phyloP scores from a whole-genome alignment of 2,113 vertebrate species.

The Eublepharis macularius region DNA sequence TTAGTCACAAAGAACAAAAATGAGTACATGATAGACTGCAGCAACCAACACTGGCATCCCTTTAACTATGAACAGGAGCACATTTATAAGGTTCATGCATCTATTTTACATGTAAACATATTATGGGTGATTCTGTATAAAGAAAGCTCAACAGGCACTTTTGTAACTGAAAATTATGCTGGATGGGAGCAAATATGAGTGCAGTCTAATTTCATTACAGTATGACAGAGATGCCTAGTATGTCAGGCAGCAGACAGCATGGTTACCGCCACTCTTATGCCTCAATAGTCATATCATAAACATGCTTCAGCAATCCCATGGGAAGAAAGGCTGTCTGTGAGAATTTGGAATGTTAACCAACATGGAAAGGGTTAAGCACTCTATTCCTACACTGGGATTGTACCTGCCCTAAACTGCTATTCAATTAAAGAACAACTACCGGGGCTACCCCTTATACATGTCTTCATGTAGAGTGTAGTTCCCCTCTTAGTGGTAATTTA shows the following conservation, averaged over 20 bases:
- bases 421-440: not conserved
- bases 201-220: too few species aligned
- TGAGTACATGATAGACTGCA: too few species aligned
- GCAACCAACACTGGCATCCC: too few species aligned
- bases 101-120: too few species aligned
- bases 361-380: too few species aligned
- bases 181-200: not conserved
- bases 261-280: too few species aligned
- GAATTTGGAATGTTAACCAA: too few species aligned
- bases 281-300: not conserved
- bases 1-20: too few species aligned
- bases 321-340: not conserved
- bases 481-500: not conserved
- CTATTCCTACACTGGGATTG: not conserved
- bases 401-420: not conserved
- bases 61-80: too few species aligned
- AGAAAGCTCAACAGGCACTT: not conserved
- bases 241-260: too few species aligned
- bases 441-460: not conserved
- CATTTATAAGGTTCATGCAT: too few species aligned
- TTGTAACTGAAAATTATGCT: not conserved
- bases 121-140: not conserved
- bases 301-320: not conserved
- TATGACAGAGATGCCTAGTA: too few species aligned
- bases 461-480: not conserved